Conservation (phyloP, 1,140 invertebrate species). For the Ridgeia piscesae region DNA sequence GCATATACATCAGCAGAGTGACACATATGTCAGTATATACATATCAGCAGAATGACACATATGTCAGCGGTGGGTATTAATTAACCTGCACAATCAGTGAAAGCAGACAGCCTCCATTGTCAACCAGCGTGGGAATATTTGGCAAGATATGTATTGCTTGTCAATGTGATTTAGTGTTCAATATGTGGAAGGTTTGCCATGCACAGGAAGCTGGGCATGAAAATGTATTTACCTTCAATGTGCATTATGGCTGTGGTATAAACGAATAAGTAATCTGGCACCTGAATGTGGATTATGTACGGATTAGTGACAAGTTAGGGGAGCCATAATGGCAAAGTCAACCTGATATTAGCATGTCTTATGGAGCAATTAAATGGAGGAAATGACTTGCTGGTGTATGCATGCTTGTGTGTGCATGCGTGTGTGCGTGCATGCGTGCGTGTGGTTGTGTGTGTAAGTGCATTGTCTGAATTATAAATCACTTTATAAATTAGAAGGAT, state of each 20-base stretch:
- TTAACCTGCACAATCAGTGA: not conserved
- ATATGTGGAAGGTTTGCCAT: not conserved
- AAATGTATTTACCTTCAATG: not conserved
- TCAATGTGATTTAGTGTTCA: not conserved
- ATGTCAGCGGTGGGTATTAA: not conserved
- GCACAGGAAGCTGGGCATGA: not conserved
- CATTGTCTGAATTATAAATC: no score
- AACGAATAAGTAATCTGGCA: not conserved
- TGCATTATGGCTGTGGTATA: not conserved
- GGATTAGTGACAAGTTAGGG: not conserved
- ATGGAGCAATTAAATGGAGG: not conserved
- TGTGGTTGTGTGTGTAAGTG: no score
- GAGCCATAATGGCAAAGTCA: not conserved
- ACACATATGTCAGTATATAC: not conserved
- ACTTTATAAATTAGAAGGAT: no score
- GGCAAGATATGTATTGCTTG: not conserved
- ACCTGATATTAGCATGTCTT: not conserved
- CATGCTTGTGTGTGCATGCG: not conserved
- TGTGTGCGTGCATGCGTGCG: not conserved
- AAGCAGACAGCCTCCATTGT: not conserved
- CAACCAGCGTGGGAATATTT: not conserved
- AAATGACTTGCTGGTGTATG: not conserved
- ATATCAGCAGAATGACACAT: not conserved
- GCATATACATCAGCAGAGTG: no score
- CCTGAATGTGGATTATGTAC: not conserved